phyloP scores from a whole-genome alignment of 2,888 invertebrate genomes.

The Ormyrus labotus region DNA sequence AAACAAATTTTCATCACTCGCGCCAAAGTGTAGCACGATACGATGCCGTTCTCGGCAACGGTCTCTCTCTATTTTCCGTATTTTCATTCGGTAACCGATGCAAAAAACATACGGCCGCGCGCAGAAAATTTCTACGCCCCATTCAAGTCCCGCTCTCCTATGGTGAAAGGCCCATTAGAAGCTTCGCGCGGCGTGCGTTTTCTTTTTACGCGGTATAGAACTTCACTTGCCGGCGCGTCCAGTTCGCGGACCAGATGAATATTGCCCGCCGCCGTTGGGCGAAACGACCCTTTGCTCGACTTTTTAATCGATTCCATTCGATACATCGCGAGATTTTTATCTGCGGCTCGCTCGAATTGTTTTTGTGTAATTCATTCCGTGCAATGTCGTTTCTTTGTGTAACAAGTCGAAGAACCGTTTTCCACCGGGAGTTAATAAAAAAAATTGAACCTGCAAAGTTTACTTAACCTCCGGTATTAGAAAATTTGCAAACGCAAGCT shows the following conservation, averaged over 20 bases:
- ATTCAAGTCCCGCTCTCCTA: slow-evolving; percentile 20
- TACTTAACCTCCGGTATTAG: too few relatives aligned
- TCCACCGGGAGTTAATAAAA: too few relatives aligned
- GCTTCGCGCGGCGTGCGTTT: slow-evolving; percentile 17
- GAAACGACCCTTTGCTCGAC: slow-evolving; percentile 1
- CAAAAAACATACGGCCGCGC: slow-evolving; percentile 21
- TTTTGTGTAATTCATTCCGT: too few relatives aligned
- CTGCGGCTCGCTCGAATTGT: too few relatives aligned
- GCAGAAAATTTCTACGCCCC: slow-evolving; percentile 45
- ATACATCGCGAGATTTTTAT: slow-evolving; percentile 17
- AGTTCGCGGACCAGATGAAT: slow-evolving; percentile 31
- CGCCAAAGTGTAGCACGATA: too few relatives aligned
- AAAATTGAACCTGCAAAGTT: too few relatives aligned
- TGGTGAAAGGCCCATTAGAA: slow-evolving; percentile 55
- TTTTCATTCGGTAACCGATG: slow-evolving; percentile 42
- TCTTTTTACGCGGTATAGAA: slow-evolving; percentile 36
- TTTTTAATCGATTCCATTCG: slow-evolving; percentile 47
- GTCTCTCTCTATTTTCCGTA: slow-evolving; percentile 39
- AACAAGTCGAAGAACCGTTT: too few relatives aligned
- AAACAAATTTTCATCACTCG: too few relatives aligned
- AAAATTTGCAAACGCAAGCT: too few relatives aligned
- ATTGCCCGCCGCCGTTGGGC: slow-evolving; percentile 12
- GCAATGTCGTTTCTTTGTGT: too few relatives aligned
- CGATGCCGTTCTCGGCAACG: not conserved
- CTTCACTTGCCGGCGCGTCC: slow-evolving; percentile 40